Evolutionary conservation across 2,888 invertebrate species (phyloP).

Genomic region (Teinopalpus imperialis): DNA sequence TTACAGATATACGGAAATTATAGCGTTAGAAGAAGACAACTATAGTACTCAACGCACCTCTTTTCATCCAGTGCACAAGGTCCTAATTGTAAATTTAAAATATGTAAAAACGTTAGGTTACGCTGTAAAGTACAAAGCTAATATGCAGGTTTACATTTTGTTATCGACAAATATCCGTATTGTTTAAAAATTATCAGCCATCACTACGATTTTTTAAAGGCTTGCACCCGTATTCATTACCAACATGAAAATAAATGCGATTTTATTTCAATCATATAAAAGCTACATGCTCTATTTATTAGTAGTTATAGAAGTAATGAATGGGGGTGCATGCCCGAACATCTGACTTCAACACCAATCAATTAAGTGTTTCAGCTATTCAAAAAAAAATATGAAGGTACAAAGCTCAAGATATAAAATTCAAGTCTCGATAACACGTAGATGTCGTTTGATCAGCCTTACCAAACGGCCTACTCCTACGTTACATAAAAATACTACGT

Average conservation of each 20-base stretch:
- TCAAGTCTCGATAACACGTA: conserved; percentile 7
- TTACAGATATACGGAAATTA: conserved; percentile 1
- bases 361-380: neutral
- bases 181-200: neutral
- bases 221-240: neutral
- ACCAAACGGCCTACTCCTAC: conserved; percentile 27
- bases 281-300: conserved; percentile 13
- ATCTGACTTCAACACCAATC: neutral
- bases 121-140: conserved; percentile 12
- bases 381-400: conserved; percentile 9
- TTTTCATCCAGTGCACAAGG: neutral
- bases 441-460: neutral
- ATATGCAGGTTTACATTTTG: neutral
- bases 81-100: conserved; percentile 2
- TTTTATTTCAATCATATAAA: conserved; percentile 14
- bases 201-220: neutral
- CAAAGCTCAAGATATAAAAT: conserved; percentile 16
- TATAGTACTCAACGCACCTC: conserved; percentile 1
- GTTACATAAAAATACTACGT: conserved; percentile 43
- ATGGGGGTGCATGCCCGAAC: neutral
- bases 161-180: neutral
- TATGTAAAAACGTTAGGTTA: conserved; percentile 5
- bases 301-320: conserved; percentile 1
- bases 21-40: neutral
- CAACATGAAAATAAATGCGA: neutral